A percentile compares a stretch with the other conserved stretches of the same genome.
Evolutionary conservation across 2,113 vertebrate species (phyloP).

Genomic region (Ptyas mucosa): DNA sequence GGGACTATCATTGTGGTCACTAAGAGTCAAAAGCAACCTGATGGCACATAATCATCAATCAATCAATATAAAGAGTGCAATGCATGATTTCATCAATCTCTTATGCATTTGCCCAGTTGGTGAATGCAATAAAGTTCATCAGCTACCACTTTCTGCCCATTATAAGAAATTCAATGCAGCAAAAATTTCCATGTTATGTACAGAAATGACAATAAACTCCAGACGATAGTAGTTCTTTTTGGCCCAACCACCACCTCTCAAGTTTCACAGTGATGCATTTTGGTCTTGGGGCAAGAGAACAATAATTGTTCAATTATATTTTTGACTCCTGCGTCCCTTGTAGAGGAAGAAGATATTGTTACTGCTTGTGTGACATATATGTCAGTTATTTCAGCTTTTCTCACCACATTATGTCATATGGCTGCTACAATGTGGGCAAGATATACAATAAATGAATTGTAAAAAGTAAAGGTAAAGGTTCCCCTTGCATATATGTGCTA

Average conservation of each 20-base stretch:
- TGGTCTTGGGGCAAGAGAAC: neutral
- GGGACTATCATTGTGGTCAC: neutral
- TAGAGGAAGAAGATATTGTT: neutral
- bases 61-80: neutral
- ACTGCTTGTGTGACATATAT: neutral
- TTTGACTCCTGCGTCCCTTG: neutral
- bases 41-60: neutral
- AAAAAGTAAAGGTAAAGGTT: too few relatives aligned
- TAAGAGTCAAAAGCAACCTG: neutral
- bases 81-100: neutral
- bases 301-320: neutral
- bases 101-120: neutral
- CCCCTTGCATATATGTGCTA: too few relatives aligned
- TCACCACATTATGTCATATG: neutral
- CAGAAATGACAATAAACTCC: neutral
- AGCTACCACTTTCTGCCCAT: neutral
- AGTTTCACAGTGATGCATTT: neutral
- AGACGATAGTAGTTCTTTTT: neutral
- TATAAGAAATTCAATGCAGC: neutral
- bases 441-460: neutral
- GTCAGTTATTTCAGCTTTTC: neutral
- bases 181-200: neutral
- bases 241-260: neutral
- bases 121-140: neutral
- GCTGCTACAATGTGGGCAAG: neutral